Conservation (phyloP, 2,797 vertebrate species). For the Myripristis jacobus region DNA sequence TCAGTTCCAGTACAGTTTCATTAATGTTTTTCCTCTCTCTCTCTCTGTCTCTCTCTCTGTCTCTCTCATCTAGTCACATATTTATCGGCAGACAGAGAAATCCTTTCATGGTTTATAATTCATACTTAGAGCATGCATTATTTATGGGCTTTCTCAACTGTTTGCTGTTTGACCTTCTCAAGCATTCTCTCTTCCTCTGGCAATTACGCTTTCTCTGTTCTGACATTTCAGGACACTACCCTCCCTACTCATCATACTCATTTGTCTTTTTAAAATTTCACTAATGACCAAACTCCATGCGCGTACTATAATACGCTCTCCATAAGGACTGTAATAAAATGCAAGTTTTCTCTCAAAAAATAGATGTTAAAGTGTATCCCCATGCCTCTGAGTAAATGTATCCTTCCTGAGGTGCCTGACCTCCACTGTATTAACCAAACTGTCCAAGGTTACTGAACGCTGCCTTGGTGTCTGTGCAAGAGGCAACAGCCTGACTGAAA, state of each 20-base stretch:
- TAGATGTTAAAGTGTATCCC: too few species aligned
- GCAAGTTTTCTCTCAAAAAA: neutral
- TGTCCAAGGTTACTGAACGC: conserved; percentile 42
- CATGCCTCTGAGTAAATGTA: neutral
- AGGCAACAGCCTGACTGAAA: conserved; percentile 15
- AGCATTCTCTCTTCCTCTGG: conserved; percentile 36
- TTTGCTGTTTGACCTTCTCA: conserved; percentile 77
- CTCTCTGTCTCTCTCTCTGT: too few species aligned
- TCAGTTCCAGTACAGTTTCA: conserved; percentile 21
- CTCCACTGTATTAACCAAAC: conserved; percentile 20
- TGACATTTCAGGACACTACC: conserved; percentile 28
- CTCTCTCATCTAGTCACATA: conserved; percentile 69
- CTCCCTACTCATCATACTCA: neutral
- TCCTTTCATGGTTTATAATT: conserved; percentile 83
- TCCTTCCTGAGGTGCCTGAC: conserved; percentile 31
- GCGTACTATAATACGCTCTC: neutral
- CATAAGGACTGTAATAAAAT: neutral
- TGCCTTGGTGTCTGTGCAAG: conserved; percentile 39
- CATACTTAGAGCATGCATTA: conserved; percentile 79
- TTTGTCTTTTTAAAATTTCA: neutral
- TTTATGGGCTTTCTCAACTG: conserved; percentile 76
- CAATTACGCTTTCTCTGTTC: conserved; percentile 39
- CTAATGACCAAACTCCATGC: too few species aligned
- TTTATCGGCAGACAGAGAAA: conserved; percentile 78
- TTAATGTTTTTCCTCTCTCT: conserved; percentile 30